Evolutionary conservation across 2,888 invertebrate genomes (phyloP), one percentile per base, ranked within the genome.

Genomic region (Drepana falcataria): DNA sequence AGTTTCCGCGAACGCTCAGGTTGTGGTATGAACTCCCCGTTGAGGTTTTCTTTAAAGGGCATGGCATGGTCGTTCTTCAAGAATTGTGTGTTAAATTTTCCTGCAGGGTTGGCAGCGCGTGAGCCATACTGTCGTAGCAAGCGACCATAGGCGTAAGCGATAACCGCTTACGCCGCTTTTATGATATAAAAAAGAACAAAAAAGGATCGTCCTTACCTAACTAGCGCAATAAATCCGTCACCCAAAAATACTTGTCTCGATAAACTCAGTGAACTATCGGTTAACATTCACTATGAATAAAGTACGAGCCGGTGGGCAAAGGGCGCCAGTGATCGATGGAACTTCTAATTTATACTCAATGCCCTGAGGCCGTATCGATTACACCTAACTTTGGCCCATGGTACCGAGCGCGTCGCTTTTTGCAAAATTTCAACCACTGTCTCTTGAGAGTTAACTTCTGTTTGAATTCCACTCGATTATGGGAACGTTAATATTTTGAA

Each of bases 341-440:
- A 84, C 82, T 87, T 83, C 88, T 90, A 89, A 90, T 88, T 89
- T 85, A 87, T 87, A 85, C 77, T 79, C 85, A 88, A 91, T 87
- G 83, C 90, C 90, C 90, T 87, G 77, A 87, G 90, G 90, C 84
- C 90, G 85, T 86, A 91, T 91, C 90, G 88, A 86, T 91, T 90
- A 90, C 89, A 69, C 68, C 64, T 75, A 89, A 87, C 81, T 88
- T 89, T 69, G 77, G 71, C 71, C 75, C 69, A 66, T 61, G 68
- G 73, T 71, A 66, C 76, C 68, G 61, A 61, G 63, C 62, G 71
- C 69, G 71, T 55, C 69, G 83, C 81, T 87, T 88, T 88, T 88
- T 88, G 84, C 81, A 76, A 83, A 83, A 81, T 83, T 79, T 77
- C 69, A 58, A 63, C 55, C 62, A 64, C 60, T 67, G 73, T 79